phyloP scores from a whole-genome alignment of 2,113 vertebrate genomes.

The Caloenas nicobarica region DNA sequence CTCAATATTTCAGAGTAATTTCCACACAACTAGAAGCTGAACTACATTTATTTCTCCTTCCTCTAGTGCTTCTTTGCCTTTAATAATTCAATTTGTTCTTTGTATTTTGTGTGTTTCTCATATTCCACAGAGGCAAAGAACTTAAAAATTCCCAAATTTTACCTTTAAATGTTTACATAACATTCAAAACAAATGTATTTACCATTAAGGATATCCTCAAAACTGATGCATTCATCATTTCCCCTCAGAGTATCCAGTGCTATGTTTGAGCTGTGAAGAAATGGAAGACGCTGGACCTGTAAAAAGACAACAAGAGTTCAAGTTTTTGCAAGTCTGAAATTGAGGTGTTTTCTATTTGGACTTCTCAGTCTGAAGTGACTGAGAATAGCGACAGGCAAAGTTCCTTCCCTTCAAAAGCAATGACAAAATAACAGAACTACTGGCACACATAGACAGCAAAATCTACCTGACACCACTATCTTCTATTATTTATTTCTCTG shows the following conservation, averaged over 20 bases:
- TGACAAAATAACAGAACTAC: background rate
- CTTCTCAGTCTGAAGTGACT: background rate
- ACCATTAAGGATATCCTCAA: conserved; percentile 96
- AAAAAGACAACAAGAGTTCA: background rate
- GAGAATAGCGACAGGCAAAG: background rate
- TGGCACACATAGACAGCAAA: background rate
- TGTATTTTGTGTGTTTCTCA: background rate
- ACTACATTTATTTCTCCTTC: background rate
- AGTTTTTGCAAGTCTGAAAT: background rate
- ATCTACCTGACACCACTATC: background rate
- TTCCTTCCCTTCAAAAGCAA: background rate
- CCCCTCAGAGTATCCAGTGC: conserved; percentile 90
- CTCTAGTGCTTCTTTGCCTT: background rate
- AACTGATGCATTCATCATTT: conserved; percentile 86
- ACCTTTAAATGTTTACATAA: background rate
- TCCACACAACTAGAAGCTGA: background rate
- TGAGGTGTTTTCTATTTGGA: background rate
- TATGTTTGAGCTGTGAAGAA: conserved; percentile 91
- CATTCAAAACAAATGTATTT: conserved; percentile 24
- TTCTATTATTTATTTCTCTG: background rate
- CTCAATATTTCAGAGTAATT: background rate
- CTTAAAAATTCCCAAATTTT: background rate
- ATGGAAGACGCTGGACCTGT: conserved; percentile 93
- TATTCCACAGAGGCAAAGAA: background rate
- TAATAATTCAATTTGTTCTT: background rate